Conservation (phyloP, 2,797 vertebrate genomes). For the Anisognathus igniventris region DNA sequence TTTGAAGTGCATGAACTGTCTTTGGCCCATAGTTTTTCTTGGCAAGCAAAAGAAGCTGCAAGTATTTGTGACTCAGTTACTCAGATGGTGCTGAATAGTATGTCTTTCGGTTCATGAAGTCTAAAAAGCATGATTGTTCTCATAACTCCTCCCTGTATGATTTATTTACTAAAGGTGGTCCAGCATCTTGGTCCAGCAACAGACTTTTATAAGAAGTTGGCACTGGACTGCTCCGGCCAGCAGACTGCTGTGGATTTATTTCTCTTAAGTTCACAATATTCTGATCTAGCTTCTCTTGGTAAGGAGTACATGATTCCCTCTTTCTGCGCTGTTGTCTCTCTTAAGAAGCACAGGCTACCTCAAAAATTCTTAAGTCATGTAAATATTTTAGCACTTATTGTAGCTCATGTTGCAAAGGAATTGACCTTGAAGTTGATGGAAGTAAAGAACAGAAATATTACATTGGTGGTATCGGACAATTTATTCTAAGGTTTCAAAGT, state of each 20-base stretch:
- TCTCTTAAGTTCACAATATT: conserved; percentile 93
- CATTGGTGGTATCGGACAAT: not conserved
- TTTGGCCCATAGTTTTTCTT: not conserved
- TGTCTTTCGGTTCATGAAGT: not conserved
- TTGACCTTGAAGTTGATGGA: not conserved
- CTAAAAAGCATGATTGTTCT: not conserved
- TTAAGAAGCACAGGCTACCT: not conserved
- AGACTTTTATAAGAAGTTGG: conserved; percentile 98
- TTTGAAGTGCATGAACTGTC: not conserved
- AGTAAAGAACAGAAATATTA: not conserved
- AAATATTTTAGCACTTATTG: not conserved
- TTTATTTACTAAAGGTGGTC: conserved; percentile 79
- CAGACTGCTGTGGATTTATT: conserved; percentile 97
- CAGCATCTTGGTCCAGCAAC: conserved; percentile 95
- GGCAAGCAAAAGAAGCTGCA: not conserved
- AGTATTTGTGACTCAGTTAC: not conserved
- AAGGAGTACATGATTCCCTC: conserved; percentile 34
- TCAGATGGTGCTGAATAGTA: not conserved
- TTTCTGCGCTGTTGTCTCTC: not conserved
- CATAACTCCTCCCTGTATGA: not conserved
- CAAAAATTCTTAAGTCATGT: not conserved
- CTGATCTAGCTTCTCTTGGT: conserved; percentile 95
- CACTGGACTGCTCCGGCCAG: conserved; percentile 97
- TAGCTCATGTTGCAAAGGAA: not conserved
- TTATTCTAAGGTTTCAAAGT: not conserved